Percentiles rank a stretch among this genome's conserved stretches.
Evolutionary conservation across 2,113 vertebrate species (phyloP).

Genomic region (Pedetes capensis): DNA sequence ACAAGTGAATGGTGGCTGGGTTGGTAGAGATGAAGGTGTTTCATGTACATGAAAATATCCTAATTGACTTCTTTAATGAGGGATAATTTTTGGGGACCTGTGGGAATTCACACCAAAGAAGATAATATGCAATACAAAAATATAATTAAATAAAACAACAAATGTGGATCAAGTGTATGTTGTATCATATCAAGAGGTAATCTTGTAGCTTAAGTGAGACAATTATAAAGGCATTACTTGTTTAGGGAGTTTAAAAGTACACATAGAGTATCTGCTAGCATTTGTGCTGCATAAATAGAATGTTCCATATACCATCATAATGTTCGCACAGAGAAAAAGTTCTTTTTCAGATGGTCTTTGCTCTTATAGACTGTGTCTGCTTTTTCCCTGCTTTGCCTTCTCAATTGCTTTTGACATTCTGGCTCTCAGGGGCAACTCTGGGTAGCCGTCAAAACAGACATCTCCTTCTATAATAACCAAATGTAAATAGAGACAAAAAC

Average conservation of each 20-base stretch:
- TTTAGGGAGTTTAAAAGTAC: background rate
- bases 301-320: background rate
- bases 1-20: background rate
- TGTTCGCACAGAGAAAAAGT: background rate
- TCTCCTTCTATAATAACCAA: slow-evolving; percentile 11
- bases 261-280: background rate
- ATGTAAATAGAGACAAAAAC: slow-evolving; percentile 53
- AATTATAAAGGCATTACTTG: background rate
- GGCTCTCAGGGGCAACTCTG: background rate
- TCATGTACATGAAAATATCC: background rate
- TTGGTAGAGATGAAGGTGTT: background rate
- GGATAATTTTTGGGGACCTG: background rate
- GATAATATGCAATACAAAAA: background rate
- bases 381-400: background rate
- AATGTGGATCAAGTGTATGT: background rate
- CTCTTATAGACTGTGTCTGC: background rate
- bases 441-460: slow-evolving; percentile 10
- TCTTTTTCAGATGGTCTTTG: background rate
- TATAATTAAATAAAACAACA: background rate
- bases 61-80: background rate
- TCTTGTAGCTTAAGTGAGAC: background rate
- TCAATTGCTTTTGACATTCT: slow-evolving; percentile 65
- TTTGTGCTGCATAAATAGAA: background rate
- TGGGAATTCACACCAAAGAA: background rate
- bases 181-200: background rate